Base-by-base conservation (phyloP, 2,888 invertebrate genomes). In the Hypsopygia costalis region DNA sequence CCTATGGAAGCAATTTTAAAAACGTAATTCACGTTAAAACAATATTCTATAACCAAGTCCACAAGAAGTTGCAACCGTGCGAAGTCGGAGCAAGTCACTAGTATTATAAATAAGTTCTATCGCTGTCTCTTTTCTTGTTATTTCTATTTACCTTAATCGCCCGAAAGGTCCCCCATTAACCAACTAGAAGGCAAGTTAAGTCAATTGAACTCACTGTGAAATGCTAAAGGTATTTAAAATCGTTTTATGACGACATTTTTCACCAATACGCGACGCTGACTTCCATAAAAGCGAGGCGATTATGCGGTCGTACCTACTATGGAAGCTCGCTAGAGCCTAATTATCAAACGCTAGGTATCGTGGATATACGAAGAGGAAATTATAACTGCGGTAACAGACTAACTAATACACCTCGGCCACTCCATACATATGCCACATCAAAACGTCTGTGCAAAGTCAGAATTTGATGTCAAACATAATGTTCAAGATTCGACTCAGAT, bases 221-320 rank as follows among this genome's bases (percentile, higher is more conserved):
- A 81, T 69, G 66, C 59, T 63, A 56, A 63, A 67, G 63, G 68
- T 68, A 74, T 73, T 80, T 81, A 66, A 75, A 81, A 81, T 74
- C 70, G 73, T 62, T 77, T 70, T 76, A 73, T 80, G 74, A 81
- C 85, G 77, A 77, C 83, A 86, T 85, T 83, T 87, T 85, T 80
- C 79, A 77, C 74, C 65, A 75, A 81, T 78, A 76, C 71, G 62
- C 66, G 62, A 61, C 57, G 63, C 63, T 48, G 55, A 64, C 66
- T 76, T 56, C 87, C 86, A 72, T 87, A 85, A 71, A 82, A 71
- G 86, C 55, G 48, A 47, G 43, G 58, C 55, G 71, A 78, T 81
- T 82, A 81, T 77, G 81, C 81, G 79, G 68, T 71, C 80, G 55
- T 55, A 52, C 85, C 83, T 42, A 53, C 68, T 85, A 83, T 62